Conservation (phyloP, 2,888 invertebrate genomes). For the Cephus spinipes region DNA sequence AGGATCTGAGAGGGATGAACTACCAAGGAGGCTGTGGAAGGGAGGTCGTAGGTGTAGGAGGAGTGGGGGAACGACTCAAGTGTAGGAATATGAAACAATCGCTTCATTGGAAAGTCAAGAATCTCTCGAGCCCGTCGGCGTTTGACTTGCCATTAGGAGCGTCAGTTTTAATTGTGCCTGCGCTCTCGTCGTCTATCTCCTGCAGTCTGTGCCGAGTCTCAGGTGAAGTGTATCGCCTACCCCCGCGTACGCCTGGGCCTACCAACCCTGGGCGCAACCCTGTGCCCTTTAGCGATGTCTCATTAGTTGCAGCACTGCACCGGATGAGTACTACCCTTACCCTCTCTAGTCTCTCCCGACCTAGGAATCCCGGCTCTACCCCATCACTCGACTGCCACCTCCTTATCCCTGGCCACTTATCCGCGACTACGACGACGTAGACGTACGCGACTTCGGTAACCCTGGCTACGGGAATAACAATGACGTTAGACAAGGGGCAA, state of each 20-base stretch:
- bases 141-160: slow-evolving; percentile 68
- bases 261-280: slow-evolving; percentile 32
- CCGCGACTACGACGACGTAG: slow-evolving; percentile 18
- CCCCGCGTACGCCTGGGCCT: slow-evolving; percentile 48
- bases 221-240: slow-evolving; percentile 64
- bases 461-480: too few relatives aligned
- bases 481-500: neutral
- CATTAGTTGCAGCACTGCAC: slow-evolving; percentile 66
- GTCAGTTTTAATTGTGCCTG: slow-evolving; percentile 67
- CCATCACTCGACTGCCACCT: slow-evolving; percentile 58
- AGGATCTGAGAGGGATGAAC: slow-evolving; percentile 34
- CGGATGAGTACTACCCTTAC: slow-evolving; percentile 58
- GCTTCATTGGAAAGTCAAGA: slow-evolving; percentile 67
- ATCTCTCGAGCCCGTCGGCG: slow-evolving; percentile 66
- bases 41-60: too few relatives aligned
- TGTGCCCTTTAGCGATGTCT: slow-evolving; percentile 67
- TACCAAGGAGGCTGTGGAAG: too few relatives aligned
- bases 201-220: slow-evolving; percentile 59
- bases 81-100: slow-evolving; percentile 65
- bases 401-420: slow-evolving; percentile 61
- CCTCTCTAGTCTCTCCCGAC: slow-evolving; percentile 42
- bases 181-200: slow-evolving; percentile 56
- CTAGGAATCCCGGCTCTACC: slow-evolving; percentile 42
- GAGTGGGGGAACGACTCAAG: slow-evolving; percentile 33
- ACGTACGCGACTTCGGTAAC: slow-evolving; percentile 7